phyloP scores from a whole-genome alignment of 2,888 invertebrate genomes.

The Tenodera sinensis region DNA sequence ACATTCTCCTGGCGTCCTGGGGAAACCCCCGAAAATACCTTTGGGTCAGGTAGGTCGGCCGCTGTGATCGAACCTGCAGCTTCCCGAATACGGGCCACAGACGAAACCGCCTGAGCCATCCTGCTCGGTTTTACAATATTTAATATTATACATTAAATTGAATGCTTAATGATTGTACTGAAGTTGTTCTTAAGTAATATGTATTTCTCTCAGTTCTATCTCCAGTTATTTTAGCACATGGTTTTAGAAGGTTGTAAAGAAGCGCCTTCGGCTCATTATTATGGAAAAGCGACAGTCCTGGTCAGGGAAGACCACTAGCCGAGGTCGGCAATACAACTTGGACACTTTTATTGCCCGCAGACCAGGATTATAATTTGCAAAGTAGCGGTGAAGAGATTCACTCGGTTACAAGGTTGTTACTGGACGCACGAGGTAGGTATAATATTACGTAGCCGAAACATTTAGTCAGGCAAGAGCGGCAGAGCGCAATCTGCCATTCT shows the following conservation, averaged over 20 bases:
- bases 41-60: no score
- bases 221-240: neutral
- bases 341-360: neutral
- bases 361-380: neutral
- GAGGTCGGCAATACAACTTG: neutral
- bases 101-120: no score
- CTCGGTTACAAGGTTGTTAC: neutral
- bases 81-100: no score
- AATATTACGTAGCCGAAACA: neutral
- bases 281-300: neutral
- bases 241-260: neutral
- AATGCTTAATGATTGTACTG: no score
- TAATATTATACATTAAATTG: no score
- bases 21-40: no score
- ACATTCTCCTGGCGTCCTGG: no score
- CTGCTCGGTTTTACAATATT: no score
- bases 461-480: neutral
- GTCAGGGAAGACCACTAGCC: neutral
- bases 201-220: neutral
- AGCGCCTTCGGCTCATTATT: neutral
- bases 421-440: neutral
- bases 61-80: no score
- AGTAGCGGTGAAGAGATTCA: neutral
- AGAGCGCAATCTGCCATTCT: neutral
- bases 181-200: neutral